These are phyloP conservation scores for Heliothis virescens DNA, from an alignment of 1,140 invertebrate species.

Conservation along the genomic window DNA sequence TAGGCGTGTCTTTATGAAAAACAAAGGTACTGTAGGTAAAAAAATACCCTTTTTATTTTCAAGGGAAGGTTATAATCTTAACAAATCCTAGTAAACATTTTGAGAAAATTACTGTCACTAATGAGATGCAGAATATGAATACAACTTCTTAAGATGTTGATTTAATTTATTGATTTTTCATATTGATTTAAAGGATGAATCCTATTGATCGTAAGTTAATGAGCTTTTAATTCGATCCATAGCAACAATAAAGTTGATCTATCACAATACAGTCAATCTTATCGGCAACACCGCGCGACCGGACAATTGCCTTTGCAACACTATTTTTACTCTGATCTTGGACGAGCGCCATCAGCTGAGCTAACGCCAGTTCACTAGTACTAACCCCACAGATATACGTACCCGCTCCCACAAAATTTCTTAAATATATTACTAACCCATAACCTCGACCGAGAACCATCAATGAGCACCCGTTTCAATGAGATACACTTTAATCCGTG, in stretches of 20 bases:
- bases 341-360: slow-evolving; percentile 76
- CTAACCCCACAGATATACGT: slow-evolving; percentile 74
- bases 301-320: slow-evolving; percentile 79
- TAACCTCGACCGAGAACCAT: slow-evolving; percentile 64
- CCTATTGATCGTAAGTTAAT: background rate
- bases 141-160: too few relatives aligned
- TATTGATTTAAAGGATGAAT: too few relatives aligned
- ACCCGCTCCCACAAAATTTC: slow-evolving; percentile 71
- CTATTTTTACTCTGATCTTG: slow-evolving; percentile 83
- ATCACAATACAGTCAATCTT: slow-evolving; percentile 69
- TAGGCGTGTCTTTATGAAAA: background rate
- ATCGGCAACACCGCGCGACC: slow-evolving; percentile 69
- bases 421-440: slow-evolving; percentile 55
- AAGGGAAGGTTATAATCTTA: too few relatives aligned
- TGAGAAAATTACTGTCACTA: too few relatives aligned
- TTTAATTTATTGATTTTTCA: too few relatives aligned
- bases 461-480: slow-evolving; percentile 72
- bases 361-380: slow-evolving; percentile 75
- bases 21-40: too few relatives aligned
- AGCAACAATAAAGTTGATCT: slow-evolving; percentile 43
- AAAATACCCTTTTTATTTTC: too few relatives aligned
- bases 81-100: too few relatives aligned
- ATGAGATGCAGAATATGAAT: too few relatives aligned
- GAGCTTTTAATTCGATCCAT: slow-evolving; percentile 6
- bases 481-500: slow-evolving; percentile 60